Evolutionary conservation across 2,797 vertebrate genomes (phyloP), one percentile per base, ranked within the genome.

Genomic region (Microcaecilia unicolor): DNA sequence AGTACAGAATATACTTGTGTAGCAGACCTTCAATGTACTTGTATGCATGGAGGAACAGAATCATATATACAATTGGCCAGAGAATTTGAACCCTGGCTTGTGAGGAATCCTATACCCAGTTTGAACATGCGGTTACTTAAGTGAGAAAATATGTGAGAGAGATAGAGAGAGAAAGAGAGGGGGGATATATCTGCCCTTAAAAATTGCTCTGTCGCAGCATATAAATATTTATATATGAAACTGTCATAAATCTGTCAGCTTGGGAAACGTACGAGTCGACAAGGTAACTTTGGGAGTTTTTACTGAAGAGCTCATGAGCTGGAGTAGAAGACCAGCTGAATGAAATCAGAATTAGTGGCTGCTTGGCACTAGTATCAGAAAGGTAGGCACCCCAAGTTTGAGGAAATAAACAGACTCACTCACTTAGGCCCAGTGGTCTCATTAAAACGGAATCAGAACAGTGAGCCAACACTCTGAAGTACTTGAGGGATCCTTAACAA

Each of bases 141-240:
- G 41, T 47, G 29, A 25, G 31, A 0, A 0, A 35, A n/a, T n/a
- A n/a, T n/a, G n/a, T n/a, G n/a, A n/a, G n/a, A n/a, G n/a, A n/a
- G 18, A 54, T 35, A 48, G 50, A 51, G 51, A 55, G 37, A 43
- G 35, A 48, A 50, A 51, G 51, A 55, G 37, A 43, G 49, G 50
- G 40, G 25, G 42, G 46, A 26, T 51, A 43, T 49, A 48, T 47
- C 49, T 43, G 41, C 51, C 67, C 64, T 76, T 68, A 66, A 74
- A 71, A 71, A 64, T 65, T 65, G 68, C 62, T 71, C 68, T 78
- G 74, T 72, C 18, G 62, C 74, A 78, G 67, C 54, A 49, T 64
- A 77, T 82, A 80, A 78, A 81, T 81, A 82, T 81, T 80, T 82
- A 78, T 76, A 76, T 62, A 72, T 65, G 72, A 68, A 76, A 67